These are phyloP conservation scores for Otus sunia DNA, from an alignment of 2,113 vertebrate species.

Conservation along the genomic window DNA sequence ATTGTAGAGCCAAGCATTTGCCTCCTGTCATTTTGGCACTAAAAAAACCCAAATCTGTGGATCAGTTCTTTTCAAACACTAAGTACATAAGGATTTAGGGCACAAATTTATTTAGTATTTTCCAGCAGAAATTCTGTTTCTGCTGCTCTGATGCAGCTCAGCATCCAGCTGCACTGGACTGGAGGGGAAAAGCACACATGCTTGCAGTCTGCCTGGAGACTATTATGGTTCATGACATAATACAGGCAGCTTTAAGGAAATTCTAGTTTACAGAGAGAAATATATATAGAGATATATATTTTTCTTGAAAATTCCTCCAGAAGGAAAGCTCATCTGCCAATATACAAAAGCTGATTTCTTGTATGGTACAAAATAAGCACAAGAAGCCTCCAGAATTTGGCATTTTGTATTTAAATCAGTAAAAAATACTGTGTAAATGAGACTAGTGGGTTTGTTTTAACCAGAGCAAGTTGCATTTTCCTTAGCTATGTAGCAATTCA, in stretches of 20 bases:
- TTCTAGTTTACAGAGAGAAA: not conserved
- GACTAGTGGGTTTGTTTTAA: not conserved
- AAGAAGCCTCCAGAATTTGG: not conserved
- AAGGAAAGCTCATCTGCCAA: not conserved
- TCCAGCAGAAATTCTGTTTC: not conserved
- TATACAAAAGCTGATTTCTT: not conserved
- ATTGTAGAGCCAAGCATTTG: not conserved
- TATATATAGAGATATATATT: no score
- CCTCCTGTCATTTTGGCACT: not conserved
- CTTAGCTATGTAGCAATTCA: not conserved
- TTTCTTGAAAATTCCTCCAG: not conserved
- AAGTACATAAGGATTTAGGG: not conserved
- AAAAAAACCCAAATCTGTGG: not conserved
- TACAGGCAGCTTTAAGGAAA: not conserved
- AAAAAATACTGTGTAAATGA: not conserved
- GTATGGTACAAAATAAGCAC: not conserved
- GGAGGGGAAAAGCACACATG: accelerated
- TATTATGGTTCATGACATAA: not conserved
- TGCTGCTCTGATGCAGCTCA: not conserved
- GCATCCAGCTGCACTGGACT: not conserved
- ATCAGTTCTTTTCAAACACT: not conserved
- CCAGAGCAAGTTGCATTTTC: not conserved
- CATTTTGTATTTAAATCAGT: not conserved
- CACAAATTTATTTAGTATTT: not conserved
- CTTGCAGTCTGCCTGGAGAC: not conserved